Evolutionary conservation across 2,888 invertebrate genomes (phyloP).

Genomic region (Prenolepis imparis): DNA sequence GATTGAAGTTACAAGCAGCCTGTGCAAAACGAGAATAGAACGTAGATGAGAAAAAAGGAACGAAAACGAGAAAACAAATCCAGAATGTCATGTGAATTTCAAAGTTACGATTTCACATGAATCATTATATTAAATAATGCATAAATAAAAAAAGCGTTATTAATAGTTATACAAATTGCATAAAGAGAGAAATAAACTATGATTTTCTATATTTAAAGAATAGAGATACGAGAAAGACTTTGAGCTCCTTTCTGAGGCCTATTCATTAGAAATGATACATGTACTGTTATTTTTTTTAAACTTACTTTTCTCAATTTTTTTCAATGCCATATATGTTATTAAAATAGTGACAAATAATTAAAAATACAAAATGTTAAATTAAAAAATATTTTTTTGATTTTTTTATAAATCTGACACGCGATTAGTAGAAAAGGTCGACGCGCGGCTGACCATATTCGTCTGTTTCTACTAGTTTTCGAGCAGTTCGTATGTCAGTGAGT

Average conservation of each 20-base stretch:
- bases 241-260: too few relatives aligned
- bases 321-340: neutral
- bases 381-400: neutral
- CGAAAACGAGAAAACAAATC: slow-evolving; percentile 35
- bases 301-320: too few relatives aligned
- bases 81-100: slow-evolving; percentile 52
- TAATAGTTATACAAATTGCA: neutral
- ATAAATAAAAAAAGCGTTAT: neutral
- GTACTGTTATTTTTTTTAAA: too few relatives aligned
- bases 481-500: neutral
- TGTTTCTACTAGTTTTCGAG: neutral
- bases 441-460: neutral
- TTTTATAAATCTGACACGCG: neutral
- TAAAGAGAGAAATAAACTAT: neutral
- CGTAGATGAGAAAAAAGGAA: slow-evolving; percentile 27
- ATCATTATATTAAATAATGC: neutral
- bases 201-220: neutral
- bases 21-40: slow-evolving; percentile 37
- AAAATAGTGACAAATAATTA: neutral
- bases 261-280: too few relatives aligned
- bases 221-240: neutral
- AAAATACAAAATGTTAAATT: neutral
- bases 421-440: neutral
- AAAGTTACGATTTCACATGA: neutral
- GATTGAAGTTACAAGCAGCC: slow-evolving; percentile 42